Percentiles rank a stretch among this genome's conserved stretches.
These are phyloP conservation scores for Poliocrania exsul DNA, from an alignment of 2,797 vertebrate species.

Conservation along the genomic window DNA sequence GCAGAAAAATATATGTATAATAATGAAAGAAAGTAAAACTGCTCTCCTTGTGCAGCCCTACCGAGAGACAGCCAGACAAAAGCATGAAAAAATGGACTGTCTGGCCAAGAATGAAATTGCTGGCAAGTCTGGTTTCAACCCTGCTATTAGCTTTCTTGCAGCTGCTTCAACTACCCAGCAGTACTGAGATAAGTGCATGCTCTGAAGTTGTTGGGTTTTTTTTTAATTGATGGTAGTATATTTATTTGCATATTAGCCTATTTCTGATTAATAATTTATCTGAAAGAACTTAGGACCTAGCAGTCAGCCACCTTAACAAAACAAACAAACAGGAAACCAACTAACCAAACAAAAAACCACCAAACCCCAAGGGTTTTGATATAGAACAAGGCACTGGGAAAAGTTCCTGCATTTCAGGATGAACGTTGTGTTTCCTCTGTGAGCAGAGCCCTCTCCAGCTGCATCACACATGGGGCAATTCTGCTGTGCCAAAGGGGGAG, in stretches of 20 bases:
- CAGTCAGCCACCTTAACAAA: not conserved
- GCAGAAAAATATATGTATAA: conserved; percentile 39
- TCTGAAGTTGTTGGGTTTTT: not conserved
- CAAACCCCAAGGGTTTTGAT: not conserved
- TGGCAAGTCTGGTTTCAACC: conserved; percentile 44
- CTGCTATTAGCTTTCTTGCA: conserved; percentile 20
- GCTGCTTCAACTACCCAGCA: conserved; percentile 1
- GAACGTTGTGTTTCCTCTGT: rapidly evolving
- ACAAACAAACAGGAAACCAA: not conserved
- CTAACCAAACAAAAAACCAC: not conserved
- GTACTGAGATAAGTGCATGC: not conserved
- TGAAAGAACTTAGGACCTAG: not conserved
- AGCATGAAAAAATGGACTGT: conserved; percentile 62
- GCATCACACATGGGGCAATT: not conserved
- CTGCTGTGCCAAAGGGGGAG: not conserved
- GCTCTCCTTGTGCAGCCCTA: conserved; percentile 54
- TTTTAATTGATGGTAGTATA: not conserved
- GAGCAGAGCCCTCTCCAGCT: not conserved
- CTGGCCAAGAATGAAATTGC: conserved; percentile 62
- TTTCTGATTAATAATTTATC: not conserved
- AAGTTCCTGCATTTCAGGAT: not conserved
- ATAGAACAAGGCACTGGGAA: not conserved
- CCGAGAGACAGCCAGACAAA: conserved; percentile 58
- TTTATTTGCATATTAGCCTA: not conserved
- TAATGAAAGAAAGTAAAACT: conserved; percentile 35